Base-by-base conservation (phyloP, 2,888 invertebrate species). In the Isoperla grammatica region DNA sequence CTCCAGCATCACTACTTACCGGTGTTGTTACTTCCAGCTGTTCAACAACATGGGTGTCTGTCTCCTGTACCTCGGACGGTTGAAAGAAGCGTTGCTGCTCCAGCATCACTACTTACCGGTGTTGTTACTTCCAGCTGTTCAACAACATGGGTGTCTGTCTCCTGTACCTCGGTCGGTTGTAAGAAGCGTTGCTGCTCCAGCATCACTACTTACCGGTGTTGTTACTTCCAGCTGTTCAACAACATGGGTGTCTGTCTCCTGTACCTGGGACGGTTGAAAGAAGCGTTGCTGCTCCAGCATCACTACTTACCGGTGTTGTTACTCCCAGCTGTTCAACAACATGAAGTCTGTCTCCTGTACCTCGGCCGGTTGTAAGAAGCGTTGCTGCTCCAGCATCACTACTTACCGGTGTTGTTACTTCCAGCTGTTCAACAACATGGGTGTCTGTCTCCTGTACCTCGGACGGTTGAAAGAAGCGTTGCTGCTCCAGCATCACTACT, bases 131-230 rank as follows among this genome's bases (percentile, higher is more conserved):
- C 3, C 76, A 90, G 90, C 84, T 91, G 39, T 80, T 91, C 0
- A 97, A 97, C 76, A 98, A 97, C 71, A 86, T 94, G 80, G 90
- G 94, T 0, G 94, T 96, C 0, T 95, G 95, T 69, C 81, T 92
- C 2, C 79, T 98, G 1, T 97, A 97, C 75, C 87, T 88, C 67
- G 97, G 97, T 0, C 86, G 88, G 63, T 78, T 97, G 13, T 89
- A 90, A 70, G 91, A 93, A 67, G 93, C 95, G 0, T 87, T 96
- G 11, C 81, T 84, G 1, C 81, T 93, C 0, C 81, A n/a, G n/a
- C n/a, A n/a, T n/a, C n/a, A n/a, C n/a, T n/a, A n/a, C n/a, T n/a
- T n/a, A n/a, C n/a, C n/a, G n/a, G n/a, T n/a, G n/a, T n/a, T n/a
- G n/a, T n/a, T n/a, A n/a, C 61, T 72, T 75, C 3, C 76, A 90